These are phyloP conservation scores for Orthosia cruda DNA, from an alignment of 2,888 invertebrate species.

Conservation along the genomic window DNA sequence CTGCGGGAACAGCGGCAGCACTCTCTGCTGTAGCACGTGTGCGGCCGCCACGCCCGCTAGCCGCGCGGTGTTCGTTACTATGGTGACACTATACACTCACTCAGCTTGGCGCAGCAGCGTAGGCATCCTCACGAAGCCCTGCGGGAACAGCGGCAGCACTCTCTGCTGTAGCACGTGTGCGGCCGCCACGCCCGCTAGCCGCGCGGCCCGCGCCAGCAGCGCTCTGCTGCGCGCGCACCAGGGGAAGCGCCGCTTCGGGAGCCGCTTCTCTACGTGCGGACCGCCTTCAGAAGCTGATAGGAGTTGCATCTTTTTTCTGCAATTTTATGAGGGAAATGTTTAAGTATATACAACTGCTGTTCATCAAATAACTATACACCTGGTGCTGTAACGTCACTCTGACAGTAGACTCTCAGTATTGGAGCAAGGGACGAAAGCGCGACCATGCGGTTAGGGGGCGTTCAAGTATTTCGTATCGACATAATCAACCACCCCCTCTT, in stretches of 20 bases:
- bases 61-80: not conserved
- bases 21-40: not conserved
- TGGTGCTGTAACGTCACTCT: too few species aligned
- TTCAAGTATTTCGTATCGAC: too few species aligned
- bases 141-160: slow-evolving; percentile 93
- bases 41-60: not conserved
- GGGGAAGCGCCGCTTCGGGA: slow-evolving; percentile 94
- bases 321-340: too few species aligned
- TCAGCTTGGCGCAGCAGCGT: too few species aligned
- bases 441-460: too few species aligned
- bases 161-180: slow-evolving; percentile 91
- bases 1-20: slow-evolving; percentile 8
- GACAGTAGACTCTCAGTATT: too few species aligned
- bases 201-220: slow-evolving; percentile 69
- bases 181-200: slow-evolving; percentile 76
- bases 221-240: slow-evolving; percentile 91
- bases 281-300: slow-evolving; percentile 81
- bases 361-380: too few species aligned
- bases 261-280: slow-evolving; percentile 90
- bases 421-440: too few species aligned
- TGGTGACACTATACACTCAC: too few species aligned
- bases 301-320: slow-evolving; percentile 85
- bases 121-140: slow-evolving; percentile 93
- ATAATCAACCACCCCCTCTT: too few species aligned
- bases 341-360: too few species aligned